Base-by-base conservation (phyloP, 53 echinoderm and acorn worm species). In the Crossaster papposus region DNA sequence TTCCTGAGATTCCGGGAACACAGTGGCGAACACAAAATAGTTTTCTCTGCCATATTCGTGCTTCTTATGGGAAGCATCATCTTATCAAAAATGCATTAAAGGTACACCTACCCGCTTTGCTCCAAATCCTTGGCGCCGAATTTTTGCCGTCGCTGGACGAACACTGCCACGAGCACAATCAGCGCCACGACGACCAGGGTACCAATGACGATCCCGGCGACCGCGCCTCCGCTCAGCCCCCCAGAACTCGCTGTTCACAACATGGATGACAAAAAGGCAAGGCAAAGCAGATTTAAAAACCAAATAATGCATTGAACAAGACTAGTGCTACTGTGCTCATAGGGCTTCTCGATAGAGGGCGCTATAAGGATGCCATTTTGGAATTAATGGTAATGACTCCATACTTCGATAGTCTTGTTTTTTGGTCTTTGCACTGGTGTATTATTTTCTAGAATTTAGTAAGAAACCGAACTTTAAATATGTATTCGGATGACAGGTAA, bases 261-360 rank as follows among this genome's bases (percentile, higher is more conserved):
- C 32, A 82, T 26, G 63, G 63, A 63, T 31, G 36, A 77, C 87
- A 87, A 87, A 87, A 87, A 87, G 87, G 87, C 87, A 87, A 87
- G 58, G 58, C 52, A 24, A 3, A n/a, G 38, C 54, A 75, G 63
- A 62, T 75, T 87, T 26, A 38, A 35, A 15, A 28, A 1, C n/a
- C 11, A 3, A n/a, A n/a, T n/a, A n/a, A n/a, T 38, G 2, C 7
- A 38, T 38, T 38, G 38, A 38, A 38, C 38, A 4, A 38, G 7
- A 38, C n/a, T n/a, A n/a, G 28, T 31, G 71, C 71, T 71, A 1
- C 29, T 31, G 18, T 3, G n/a, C 4, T 71, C 29, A 28, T 30
- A 7, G 2, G 38, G 3, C 38, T 38, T 7, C 2, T 38, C 38
- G 38, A 38, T 7, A 38, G 7, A 38, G 14, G 55, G 20, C 55